A percentile compares a stretch with the other conserved stretches of the same genome.
Evolutionary conservation across 2,888 invertebrate genomes (phyloP).

Genomic region (Drosophila paranaensis): DNA sequence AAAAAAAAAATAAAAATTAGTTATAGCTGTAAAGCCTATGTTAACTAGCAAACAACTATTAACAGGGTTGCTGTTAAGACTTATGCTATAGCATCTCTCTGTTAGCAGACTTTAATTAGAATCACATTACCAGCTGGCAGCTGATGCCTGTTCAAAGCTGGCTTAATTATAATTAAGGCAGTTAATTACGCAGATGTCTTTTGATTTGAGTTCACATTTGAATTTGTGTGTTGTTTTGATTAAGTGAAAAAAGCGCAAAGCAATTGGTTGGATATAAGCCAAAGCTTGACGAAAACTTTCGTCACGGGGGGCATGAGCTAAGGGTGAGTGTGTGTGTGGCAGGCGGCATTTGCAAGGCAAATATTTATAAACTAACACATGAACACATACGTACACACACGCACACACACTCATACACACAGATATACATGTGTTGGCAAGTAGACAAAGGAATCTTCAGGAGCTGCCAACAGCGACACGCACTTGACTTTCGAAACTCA

Average conservation of each 20-base stretch:
- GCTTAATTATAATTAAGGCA: conserved; percentile 5
- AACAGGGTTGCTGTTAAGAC: not conserved
- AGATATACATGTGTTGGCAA: not conserved
- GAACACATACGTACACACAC: conserved; percentile 14
- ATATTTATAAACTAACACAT: conserved; percentile 73
- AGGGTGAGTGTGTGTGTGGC: conserved; percentile 16
- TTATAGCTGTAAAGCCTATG: too few relatives aligned
- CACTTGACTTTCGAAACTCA: conserved; percentile 79
- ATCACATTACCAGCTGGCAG: not conserved
- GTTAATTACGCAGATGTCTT: not conserved
- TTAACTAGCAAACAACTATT: not conserved
- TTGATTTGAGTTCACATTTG: conserved; percentile 5
- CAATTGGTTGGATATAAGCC: conserved; percentile 30
- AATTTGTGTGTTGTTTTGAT: conserved; percentile 6
- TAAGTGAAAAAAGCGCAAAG: conserved; percentile 16
- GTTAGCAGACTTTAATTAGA: not conserved
- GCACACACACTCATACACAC: not conserved
- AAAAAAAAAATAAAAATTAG: too few relatives aligned
- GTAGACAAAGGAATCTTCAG: conserved; percentile 48
- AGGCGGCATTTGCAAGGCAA: conserved; percentile 67
- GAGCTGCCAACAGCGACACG: conserved; percentile 71
- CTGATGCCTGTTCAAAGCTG: not conserved
- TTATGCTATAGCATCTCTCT: not conserved
- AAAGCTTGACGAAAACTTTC: conserved; percentile 22
- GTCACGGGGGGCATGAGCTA: conserved; percentile 17